Percentiles rank a stretch among this genome's conserved stretches.
phyloP scores from a whole-genome alignment of 2,888 invertebrate species.

The Nipponacmea schrenckii region DNA sequence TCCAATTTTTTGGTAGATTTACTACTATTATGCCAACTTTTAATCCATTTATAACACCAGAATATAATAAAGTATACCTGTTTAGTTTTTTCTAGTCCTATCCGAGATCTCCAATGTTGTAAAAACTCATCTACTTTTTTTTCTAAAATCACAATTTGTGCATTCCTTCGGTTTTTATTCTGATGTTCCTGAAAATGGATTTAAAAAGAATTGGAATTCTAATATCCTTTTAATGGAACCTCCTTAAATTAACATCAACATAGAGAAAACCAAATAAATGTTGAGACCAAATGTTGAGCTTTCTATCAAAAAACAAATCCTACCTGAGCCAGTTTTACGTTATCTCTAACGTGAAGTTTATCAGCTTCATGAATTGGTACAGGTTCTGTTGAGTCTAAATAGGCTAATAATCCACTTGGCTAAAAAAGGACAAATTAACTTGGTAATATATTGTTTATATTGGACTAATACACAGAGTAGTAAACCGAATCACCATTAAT shows the following conservation, averaged over 20 bases:
- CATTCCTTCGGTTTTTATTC: conserved; percentile 59
- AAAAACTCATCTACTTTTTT: conserved; percentile 69
- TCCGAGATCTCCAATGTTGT: conserved; percentile 70
- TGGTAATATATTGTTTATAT: no score
- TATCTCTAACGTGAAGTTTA: conserved; percentile 78
- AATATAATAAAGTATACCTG: conserved; percentile 39
- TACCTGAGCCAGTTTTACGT: conserved; percentile 88
- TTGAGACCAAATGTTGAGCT: no score
- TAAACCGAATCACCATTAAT: no score
- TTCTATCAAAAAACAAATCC: background rate
- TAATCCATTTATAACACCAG: no score
- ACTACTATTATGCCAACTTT: no score
- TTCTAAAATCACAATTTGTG: conserved; percentile 66
- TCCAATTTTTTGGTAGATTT: no score
- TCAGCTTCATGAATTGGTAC: conserved; percentile 77
- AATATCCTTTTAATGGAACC: no score
- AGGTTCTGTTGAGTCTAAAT: conserved; percentile 86
- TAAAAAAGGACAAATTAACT: conserved; percentile 67
- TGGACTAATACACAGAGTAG: no score
- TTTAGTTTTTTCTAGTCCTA: conserved; percentile 65
- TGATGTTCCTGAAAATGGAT: conserved; percentile 57
- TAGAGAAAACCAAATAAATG: no score
- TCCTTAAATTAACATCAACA: no score
- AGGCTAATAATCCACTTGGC: conserved; percentile 91
- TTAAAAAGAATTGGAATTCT: no score